Evolutionary conservation across 1,140 invertebrate species (phyloP), one percentile per base, ranked within the genome.

Genomic region (Bursaphelenchus mucronatus): DNA sequence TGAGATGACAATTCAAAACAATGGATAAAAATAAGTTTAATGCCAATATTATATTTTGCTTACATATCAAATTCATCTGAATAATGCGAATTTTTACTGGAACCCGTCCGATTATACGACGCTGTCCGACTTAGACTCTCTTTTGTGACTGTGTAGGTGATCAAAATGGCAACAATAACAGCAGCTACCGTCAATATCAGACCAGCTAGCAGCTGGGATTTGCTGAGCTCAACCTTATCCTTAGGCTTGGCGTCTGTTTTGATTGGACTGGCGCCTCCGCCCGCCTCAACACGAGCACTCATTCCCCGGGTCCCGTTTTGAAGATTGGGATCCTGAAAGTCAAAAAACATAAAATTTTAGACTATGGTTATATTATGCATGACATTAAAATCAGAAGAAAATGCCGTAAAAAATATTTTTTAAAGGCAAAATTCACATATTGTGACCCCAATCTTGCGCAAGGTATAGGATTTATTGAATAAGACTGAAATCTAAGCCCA

Each of bases 121-220:
- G 10, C 40, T 9, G n/a, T 8, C 11, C 64, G 45, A 44, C 51
- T 39, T 64, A 66, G 13, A 2, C 17, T 19, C 17, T 67, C 54
- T 6, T 65, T 72, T 17, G 68, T 67, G 11, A 67, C 44, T 43
- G 46, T 45, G 68, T 67, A 67, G 53, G 66, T 67, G 56, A 67
- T 47, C 10, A 67, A 41, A 61, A 67, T 47, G 39, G 66, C 68
- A 17, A 55, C 67, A 39, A 63, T 40, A 45, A 67, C 39, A 39
- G 66, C 58, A 40, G 41, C 68, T 1, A 67, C 7, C 8, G 39
- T 56, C 11, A 69, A 46, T 7, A 67, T n/a, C 17, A 63, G 19
- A 13, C 68, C 68, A 2, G 54, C 19, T 7, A 67, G 41, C n/a
- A 71, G 46, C 41, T 71, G 66, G 13, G 69, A 17, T 68, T 43